phyloP scores from a whole-genome alignment of 2,797 vertebrate genomes.

The Channa striata region DNA sequence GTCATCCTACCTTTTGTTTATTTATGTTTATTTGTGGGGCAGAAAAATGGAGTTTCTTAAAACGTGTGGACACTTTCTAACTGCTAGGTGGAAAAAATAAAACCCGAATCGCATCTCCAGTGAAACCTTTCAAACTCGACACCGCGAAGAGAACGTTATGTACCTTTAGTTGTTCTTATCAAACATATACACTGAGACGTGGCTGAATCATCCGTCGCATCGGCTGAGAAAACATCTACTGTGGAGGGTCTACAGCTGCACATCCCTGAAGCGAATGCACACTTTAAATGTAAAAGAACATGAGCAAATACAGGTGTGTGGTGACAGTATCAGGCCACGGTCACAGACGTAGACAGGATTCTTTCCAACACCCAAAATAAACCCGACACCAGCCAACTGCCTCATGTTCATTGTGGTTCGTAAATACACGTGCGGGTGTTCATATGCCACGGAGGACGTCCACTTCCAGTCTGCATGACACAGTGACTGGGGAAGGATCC shows the following conservation, averaged over 20 bases:
- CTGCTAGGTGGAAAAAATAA: not conserved
- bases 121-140: not conserved
- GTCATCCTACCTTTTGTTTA: not conserved
- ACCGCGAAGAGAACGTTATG: constrained; percentile 15
- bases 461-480: constrained; percentile 30
- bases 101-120: not conserved
- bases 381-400: constrained; percentile 67
- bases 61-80: not conserved
- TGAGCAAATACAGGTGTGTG: constrained; percentile 41
- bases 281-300: constrained; percentile 46
- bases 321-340: constrained; percentile 72
- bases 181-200: constrained; percentile 4
- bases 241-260: constrained; percentile 21
- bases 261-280: constrained; percentile 32
- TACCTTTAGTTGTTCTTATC: constrained; percentile 14
- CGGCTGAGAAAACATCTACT: constrained; percentile 16
- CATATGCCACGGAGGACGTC: constrained; percentile 25
- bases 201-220: constrained; percentile 34
- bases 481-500: not conserved
- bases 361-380: constrained; percentile 77
- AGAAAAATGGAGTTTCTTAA: not conserved
- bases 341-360: constrained; percentile 71
- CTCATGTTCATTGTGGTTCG: constrained; percentile 60
- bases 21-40: not conserved
- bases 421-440: constrained; percentile 45